phyloP scores from a whole-genome alignment of 2,113 vertebrate genomes.

The Xyliphius kryptos region DNA sequence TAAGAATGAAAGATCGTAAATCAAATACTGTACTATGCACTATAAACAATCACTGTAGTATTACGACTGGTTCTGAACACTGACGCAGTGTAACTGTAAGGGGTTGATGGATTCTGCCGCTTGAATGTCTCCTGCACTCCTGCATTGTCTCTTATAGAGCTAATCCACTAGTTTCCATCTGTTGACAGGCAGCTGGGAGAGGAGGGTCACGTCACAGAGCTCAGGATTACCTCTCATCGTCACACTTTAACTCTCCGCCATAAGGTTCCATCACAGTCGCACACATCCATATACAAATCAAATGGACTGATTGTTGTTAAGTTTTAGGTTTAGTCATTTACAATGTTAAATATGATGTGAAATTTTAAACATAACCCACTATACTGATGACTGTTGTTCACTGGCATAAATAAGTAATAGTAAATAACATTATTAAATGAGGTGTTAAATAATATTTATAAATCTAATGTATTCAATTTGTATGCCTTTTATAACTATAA shows the following conservation, averaged over 20 bases:
- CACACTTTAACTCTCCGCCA: constrained; percentile 37
- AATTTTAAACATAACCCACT: too few relatives aligned
- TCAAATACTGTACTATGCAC: not conserved
- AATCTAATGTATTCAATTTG: too few relatives aligned
- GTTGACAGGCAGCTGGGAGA: constrained; percentile 52
- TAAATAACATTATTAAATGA: too few relatives aligned
- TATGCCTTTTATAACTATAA: too few relatives aligned
- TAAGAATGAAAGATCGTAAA: not conserved
- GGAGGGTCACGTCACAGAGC: constrained; percentile 41
- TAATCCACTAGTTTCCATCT: constrained; percentile 68
- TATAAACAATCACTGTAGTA: constrained; percentile 1
- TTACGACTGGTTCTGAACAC: too few relatives aligned
- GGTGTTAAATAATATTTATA: too few relatives aligned
- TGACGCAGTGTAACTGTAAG: not conserved
- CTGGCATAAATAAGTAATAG: too few relatives aligned
- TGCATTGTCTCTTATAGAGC: constrained; percentile 55
- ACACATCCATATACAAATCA: constrained; percentile 18
- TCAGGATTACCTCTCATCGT: constrained; percentile 46
- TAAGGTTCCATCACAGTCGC: constrained; percentile 45
- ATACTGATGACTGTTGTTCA: too few relatives aligned
- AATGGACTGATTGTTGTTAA: not conserved
- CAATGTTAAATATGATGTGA: not conserved
- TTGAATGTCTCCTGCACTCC: constrained; percentile 16
- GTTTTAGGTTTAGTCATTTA: constrained; percentile 1
- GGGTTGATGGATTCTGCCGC: not conserved